Percentiles rank a stretch among this genome's conserved stretches.
These are phyloP conservation scores for Sanderia malayensis DNA, from an alignment of 30 jellyfish, hydroid and myxozoan species.

Conservation along the genomic window DNA sequence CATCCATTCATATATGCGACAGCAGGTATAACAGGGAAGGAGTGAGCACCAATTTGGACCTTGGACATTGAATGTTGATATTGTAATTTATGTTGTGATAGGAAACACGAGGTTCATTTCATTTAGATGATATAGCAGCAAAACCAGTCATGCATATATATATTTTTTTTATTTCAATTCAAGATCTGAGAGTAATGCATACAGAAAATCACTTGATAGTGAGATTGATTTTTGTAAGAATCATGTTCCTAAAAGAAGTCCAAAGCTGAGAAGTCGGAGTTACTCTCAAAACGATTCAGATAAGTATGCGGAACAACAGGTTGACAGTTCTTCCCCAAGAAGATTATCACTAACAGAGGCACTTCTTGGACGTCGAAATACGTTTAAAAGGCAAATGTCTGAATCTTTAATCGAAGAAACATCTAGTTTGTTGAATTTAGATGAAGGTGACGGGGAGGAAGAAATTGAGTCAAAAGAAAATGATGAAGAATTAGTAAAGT, in stretches of 20 bases:
- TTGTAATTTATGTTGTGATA: no score
- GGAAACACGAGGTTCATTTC: no score
- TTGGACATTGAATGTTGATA: no score
- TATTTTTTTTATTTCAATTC: no score
- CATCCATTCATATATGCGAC: no score
- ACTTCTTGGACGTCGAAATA: conserved; percentile 47
- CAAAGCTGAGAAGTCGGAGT: conserved; percentile 29
- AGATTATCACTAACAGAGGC: conserved; percentile 29
- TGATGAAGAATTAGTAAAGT: not conserved
- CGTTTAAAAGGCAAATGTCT: conserved; percentile 8
- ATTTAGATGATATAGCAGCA: no score
- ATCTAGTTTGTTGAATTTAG: conserved; percentile 2
- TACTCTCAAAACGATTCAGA: conserved; percentile 47
- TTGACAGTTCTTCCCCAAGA: not conserved
- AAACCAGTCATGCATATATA: no score
- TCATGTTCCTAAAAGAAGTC: not conserved
- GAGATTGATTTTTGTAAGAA: no score
- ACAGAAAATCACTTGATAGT: no score
- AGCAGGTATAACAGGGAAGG: no score
- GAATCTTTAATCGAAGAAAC: conserved; percentile 35
- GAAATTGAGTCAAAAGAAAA: not conserved
- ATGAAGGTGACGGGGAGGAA: not conserved
- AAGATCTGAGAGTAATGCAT: no score
- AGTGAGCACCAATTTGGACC: no score
- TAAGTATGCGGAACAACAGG: conserved; percentile 4